Base-by-base conservation (phyloP, 1,140 invertebrate genomes). In the Ctenoplectra terminalis region DNA sequence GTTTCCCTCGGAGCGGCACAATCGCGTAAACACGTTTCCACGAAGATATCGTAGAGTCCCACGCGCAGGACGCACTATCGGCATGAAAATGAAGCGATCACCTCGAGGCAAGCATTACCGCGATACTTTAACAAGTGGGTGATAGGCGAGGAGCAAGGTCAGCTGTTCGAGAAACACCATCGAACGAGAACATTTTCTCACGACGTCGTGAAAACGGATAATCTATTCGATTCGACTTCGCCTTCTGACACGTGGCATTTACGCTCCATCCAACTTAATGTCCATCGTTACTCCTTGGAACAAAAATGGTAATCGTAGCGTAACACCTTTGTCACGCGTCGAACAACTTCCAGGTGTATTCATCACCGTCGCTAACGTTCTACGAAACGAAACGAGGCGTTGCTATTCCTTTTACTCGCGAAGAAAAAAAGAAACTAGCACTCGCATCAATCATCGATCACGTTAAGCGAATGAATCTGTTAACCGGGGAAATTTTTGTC, bases 11-110 rank as follows among this genome's bases (percentile, higher is more conserved):
- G n/a, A 34, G n/a, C 31, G 31, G 37, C 29, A 17, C 63, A n/a
- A 37, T 71, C 69, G 23, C 52, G 17, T 56, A 40, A 43, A 29
- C 29, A 72, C n/a, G n/a, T n/a, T 43, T 37, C 61, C 20, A 64
- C 26, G 17, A 17, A n/a, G n/a, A 31, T 58, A 29, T 31, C 34
- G n/a, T 56, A 71, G 56, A 56, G 17, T 40, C 69, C 52, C 69
- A 71, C 69, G 70, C 52, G 20, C 34, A 37, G 11, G 6, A 11
- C 0, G 17, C 34, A 23, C 37, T 56, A 54, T 72, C 70, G 54
- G 29, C n/a, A 8, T 23, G 40, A 34, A 48, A 46, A 73, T 26
- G 29, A 73, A 61, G 29, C 56, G 71, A 73, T 73, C 71, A 37
- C 46, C 50, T 26, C 31, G 23, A n/a, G 48, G 23, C 13, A 0